These are phyloP conservation scores for Sminthurinus signatus DNA, from an alignment of 1,140 invertebrate genomes.

Conservation along the genomic window DNA sequence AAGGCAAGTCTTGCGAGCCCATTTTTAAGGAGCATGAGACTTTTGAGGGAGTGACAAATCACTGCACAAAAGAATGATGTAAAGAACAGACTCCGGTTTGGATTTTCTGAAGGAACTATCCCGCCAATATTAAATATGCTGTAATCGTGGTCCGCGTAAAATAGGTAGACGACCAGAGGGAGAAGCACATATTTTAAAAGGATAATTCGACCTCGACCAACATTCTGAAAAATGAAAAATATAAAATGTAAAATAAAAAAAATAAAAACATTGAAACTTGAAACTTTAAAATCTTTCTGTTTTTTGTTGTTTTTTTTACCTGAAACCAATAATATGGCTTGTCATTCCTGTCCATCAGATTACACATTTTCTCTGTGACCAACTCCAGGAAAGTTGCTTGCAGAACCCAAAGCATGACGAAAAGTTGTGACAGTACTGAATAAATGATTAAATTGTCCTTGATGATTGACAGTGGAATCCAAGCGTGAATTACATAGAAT, in stretches of 20 bases:
- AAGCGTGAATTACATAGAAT: background rate
- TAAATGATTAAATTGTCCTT: background rate
- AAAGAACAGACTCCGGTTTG: background rate
- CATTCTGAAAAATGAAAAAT: background rate
- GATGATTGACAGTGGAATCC: background rate
- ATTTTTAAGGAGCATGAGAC: background rate
- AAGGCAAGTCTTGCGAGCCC: background rate
- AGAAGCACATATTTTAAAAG: background rate
- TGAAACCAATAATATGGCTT: background rate
- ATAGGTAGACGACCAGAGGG: slow-evolving; percentile 1
- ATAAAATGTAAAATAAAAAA: no score
- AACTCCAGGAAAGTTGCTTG: background rate
- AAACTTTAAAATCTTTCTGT: no score
- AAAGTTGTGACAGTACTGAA: background rate
- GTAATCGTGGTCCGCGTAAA: background rate
- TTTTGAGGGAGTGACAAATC: background rate
- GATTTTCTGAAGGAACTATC: background rate
- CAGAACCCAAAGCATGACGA: background rate
- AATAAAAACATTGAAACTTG: no score
- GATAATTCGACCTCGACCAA: background rate
- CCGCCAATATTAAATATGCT: background rate
- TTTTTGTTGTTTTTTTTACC: background rate
- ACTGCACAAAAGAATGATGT: background rate
- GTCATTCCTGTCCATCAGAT: background rate
- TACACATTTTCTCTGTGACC: background rate